These are phyloP conservation scores for Gallinago media DNA, from an alignment of 2,113 vertebrate genomes.

Conservation along the genomic window DNA sequence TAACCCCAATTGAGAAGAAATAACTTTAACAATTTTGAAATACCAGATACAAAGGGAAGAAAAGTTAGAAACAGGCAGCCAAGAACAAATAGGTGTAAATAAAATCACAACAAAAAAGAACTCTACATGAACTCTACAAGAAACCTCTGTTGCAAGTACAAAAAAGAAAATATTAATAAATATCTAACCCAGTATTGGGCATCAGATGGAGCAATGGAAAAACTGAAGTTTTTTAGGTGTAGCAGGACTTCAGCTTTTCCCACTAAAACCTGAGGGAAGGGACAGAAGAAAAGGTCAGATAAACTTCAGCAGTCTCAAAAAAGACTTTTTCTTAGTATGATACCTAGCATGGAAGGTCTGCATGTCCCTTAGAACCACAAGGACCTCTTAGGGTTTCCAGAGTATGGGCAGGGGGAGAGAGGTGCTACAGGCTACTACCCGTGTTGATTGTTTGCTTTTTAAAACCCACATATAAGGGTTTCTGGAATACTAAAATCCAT, in stretches of 20 bases:
- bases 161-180: slow-evolving; percentile 15
- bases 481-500: background rate
- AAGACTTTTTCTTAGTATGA: background rate
- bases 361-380: background rate
- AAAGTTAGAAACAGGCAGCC: background rate
- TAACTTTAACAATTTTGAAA: background rate
- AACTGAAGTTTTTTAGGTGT: background rate
- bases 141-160: background rate
- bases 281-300: background rate
- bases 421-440: background rate
- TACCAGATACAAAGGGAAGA: background rate
- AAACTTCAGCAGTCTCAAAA: background rate
- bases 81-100: background rate
- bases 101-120: background rate
- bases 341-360: background rate
- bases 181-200: background rate
- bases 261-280: background rate
- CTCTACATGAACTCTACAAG: background rate
- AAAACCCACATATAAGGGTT: background rate
- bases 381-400: background rate
- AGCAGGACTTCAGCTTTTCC: background rate
- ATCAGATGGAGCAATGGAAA: background rate
- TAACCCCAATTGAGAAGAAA: background rate
- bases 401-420: background rate
- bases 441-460: background rate